Evolutionary conservation across 1,140 invertebrate genomes (phyloP), one percentile per base, ranked within the genome.

Genomic region (Teleogryllus occipitalis): DNA sequence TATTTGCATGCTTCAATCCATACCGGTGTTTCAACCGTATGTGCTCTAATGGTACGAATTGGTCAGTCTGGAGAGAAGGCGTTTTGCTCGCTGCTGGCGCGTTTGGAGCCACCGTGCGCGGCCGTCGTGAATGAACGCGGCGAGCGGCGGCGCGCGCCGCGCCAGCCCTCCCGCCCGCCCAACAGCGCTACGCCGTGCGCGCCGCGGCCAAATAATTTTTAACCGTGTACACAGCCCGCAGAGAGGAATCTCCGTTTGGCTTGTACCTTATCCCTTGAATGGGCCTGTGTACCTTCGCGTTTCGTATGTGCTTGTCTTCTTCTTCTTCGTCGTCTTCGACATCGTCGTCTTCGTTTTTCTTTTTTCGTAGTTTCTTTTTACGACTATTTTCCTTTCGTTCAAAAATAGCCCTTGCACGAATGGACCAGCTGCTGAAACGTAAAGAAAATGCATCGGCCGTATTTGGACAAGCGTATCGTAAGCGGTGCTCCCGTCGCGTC

Each of bases 231-330:
- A 65, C 18, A 14, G 54, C 54, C 54, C 54, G 18, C 27, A 39
- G 10, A 65, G 54, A 65, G 54, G 54, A 65, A 65, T 65, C 54
- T 65, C 18, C 54, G 54, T 65, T 65, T 65, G 54, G 10, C 18
- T 65, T 65, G 54, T 65, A 18, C 54, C 54, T 65, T 65, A 65
- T 65, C 54, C 54, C 54, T 65, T 65, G 54, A 65, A 65, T 65
- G 54, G 54, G 54, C 10, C 10, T 65, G 54, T 65, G 54, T 65
- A 65, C 54, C 54, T 65, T 39, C 10, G 54, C 54, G 54, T 65
- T 65, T 65, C 54, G 54, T 65, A 65, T 65, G 54, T 65, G 7
- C 54, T 18, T 65, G 10, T 18, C 10, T 65, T 65, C 10, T 65
- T 65, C 18, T 65, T 65, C 54, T 65, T 65, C 54, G 27, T 65